Conservation (phyloP, 2,113 vertebrate genomes). For the Capreolus pygargus region DNA sequence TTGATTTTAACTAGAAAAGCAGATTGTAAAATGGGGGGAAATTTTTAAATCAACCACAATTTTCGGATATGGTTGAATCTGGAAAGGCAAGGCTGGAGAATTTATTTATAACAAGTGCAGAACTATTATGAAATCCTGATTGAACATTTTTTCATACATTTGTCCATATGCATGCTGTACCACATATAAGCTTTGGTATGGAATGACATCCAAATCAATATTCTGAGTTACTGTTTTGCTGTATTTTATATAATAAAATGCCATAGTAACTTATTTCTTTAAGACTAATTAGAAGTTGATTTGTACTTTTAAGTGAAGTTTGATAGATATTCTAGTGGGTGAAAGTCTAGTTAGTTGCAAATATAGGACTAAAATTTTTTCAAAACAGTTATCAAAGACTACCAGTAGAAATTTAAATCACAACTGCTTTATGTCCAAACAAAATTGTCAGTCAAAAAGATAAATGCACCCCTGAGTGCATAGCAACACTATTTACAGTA, state of each 20-base stretch:
- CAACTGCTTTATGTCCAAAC: neutral
- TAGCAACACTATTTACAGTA: neutral
- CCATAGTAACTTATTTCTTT: neutral
- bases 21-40: neutral
- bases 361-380: neutral
- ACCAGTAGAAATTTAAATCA: neutral
- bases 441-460: neutral
- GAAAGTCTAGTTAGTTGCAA: neutral
- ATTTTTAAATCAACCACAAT: neutral
- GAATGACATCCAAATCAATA: neutral
- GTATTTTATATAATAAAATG: conserved; percentile 12
- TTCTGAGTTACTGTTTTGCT: neutral
- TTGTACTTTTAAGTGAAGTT: neutral
- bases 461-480: neutral
- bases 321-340: neutral
- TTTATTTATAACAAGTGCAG: neutral
- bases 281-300: neutral
- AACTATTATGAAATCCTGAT: neutral
- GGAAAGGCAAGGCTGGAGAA: neutral
- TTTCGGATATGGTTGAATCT: neutral
- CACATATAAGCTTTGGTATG: neutral
- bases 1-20: neutral
- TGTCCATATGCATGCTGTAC: neutral
- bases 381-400: neutral
- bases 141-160: neutral